Evolutionary conservation across 2,888 invertebrate genomes (phyloP).

Genomic region (Chrysomela aeneicollis): DNA sequence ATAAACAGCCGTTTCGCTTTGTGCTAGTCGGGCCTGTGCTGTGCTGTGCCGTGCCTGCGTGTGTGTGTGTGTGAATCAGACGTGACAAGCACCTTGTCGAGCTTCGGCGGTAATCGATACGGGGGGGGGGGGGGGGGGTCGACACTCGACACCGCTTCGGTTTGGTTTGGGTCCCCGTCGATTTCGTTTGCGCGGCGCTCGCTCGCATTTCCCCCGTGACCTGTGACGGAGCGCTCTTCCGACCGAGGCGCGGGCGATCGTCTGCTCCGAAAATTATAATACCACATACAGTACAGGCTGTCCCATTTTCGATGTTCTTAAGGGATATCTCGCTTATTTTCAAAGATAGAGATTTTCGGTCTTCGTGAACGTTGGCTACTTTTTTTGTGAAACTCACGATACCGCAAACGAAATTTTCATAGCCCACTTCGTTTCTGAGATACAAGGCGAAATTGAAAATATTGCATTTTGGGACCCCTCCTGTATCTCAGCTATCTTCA

Average conservation of each 20-base stretch:
- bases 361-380: too few relatives aligned
- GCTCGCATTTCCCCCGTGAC: conserved; percentile 16
- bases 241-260: background rate
- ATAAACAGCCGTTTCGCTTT: conserved; percentile 61
- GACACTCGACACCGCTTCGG: conserved; percentile 34
- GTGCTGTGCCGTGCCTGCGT: too few relatives aligned
- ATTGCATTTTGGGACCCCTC: too few relatives aligned
- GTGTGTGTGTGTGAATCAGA: conserved; percentile 54
- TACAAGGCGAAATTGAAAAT: too few relatives aligned
- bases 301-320: too few relatives aligned
- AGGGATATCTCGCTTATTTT: too few relatives aligned
- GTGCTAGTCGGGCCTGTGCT: background rate
- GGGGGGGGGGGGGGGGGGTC: conserved; percentile 47
- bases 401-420: too few relatives aligned
- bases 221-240: conserved; percentile 4
- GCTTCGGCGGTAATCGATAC: conserved; percentile 59
- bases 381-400: too few relatives aligned
- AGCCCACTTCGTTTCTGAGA: too few relatives aligned
- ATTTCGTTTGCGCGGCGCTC: conserved; percentile 8
- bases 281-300: too few relatives aligned
- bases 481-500: too few relatives aligned
- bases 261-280: background rate
- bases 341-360: too few relatives aligned
- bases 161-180: conserved; percentile 28
- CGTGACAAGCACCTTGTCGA: conserved; percentile 62